Base-by-base conservation (phyloP, 2,113 vertebrate genomes). In the Steatornis caripensis region DNA sequence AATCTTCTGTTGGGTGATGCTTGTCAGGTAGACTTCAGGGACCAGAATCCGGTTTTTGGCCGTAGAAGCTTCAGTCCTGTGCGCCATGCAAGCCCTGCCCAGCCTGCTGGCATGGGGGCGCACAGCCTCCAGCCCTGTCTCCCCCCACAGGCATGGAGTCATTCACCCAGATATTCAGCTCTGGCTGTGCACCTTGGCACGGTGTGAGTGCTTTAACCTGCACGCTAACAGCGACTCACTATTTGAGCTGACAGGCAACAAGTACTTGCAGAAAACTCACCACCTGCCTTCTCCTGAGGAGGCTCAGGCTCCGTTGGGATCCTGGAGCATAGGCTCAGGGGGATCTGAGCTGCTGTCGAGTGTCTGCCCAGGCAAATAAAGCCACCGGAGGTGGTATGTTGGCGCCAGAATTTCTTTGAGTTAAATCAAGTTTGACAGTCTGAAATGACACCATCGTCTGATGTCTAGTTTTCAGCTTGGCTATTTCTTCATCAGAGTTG, bases 61-160 rank as follows among this genome's bases (percentile, higher is more conserved):
- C 3, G 0, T 13, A 26, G 39, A 64, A 43, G 19, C 20, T 64
- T 46, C 2, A 4, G 19, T 76, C 45, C 27, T 36, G 27, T 22
- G 51, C 1, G 4, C 15, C 15, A 53, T 0, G 1, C 49, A 1
- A 75, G 39, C 57, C 53, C 48, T 70, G 41, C 58, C 27, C 24
- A 60, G 46, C 36, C 39, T 51, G n/a, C 13, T 0, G 1, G 34
- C 22, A 30, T 0, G 0, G 36, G 34, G 43, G 15, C 46, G 13
- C 21, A 1, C 18, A 30, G 55, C 16, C 48, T 69, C 41, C 34
- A 32, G 29, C 29, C 48, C 57, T 60, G 10, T 27, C 12, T 43
- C 18, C 11, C 18, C 11, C 53, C 27, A 16, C 22, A 0, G 1
- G 72, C 19, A 37, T 48, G 0, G 1, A 17, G 7, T 20, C 2